Conservation (phyloP, 2,113 vertebrate species). For the Amazona vittata region DNA sequence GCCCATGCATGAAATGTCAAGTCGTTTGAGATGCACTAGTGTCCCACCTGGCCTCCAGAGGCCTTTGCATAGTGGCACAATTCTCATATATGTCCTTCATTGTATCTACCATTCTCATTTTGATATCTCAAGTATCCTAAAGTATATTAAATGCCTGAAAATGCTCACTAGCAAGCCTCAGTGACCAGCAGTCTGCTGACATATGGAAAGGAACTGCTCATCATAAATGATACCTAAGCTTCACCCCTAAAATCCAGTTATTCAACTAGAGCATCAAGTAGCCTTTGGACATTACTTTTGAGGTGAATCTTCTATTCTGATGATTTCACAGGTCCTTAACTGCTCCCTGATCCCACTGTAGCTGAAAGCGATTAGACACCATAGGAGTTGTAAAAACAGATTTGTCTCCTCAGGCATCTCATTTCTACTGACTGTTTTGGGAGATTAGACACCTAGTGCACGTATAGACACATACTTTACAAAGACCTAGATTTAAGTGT, state of each 20-base stretch:
- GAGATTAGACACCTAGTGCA: neutral
- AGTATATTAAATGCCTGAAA: neutral
- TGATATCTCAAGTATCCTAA: neutral
- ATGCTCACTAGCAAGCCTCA: neutral
- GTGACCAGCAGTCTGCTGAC: neutral
- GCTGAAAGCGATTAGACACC: neutral
- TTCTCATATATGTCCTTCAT: neutral
- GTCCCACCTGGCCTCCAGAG: neutral
- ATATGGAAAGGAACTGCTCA: neutral
- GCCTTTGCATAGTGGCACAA: neutral
- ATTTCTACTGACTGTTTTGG: neutral
- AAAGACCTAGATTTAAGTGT: neutral
- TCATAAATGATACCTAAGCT: neutral
- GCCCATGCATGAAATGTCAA: neutral
- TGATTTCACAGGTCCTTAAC: neutral
- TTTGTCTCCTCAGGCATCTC: neutral
- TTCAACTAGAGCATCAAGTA: neutral
- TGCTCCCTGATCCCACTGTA: neutral
- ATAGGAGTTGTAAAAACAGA: neutral
- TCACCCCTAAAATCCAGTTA: neutral
- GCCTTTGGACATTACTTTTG: neutral
- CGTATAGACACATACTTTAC: neutral
- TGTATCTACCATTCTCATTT: neutral
- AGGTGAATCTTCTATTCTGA: neutral
- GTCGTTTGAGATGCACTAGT: neutral